A percentile compares a stretch with the other conserved stretches of the same genome.
These are phyloP conservation scores for Leptinotarsa undecemlineata DNA, from an alignment of 1,140 invertebrate species.

Conservation along the genomic window DNA sequence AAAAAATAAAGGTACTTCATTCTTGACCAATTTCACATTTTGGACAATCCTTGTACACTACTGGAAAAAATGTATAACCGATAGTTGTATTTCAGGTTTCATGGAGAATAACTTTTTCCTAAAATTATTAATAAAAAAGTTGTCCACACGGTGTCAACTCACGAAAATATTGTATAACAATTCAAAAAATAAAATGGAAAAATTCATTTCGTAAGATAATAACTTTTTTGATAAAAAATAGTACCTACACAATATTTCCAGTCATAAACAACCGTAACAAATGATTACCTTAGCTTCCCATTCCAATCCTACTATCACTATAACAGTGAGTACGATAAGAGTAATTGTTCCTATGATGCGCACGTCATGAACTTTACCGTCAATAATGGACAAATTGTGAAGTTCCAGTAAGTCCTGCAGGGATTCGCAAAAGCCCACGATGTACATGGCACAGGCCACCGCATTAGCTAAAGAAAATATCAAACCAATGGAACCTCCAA, in stretches of 20 bases:
- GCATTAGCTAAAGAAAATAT: conserved; percentile 93
- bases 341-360: conserved; percentile 76
- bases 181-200: too few species aligned
- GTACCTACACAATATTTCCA: background rate
- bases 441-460: conserved; percentile 96
- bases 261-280: background rate
- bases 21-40: too few species aligned
- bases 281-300: conserved; percentile 79
- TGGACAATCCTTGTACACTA: too few species aligned
- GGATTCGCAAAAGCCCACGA: conserved; percentile 96
- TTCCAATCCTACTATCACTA: conserved; percentile 88
- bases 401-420: conserved; percentile 68
- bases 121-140: too few species aligned
- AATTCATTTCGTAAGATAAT: background rate
- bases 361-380: conserved; percentile 65
- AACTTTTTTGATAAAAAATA: background rate
- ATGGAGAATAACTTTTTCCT: too few species aligned
- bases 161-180: too few species aligned
- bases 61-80: too few species aligned
- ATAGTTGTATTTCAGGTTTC: too few species aligned
- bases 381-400: conserved; percentile 62
- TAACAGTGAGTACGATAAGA: conserved; percentile 73
- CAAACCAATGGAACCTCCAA: conserved; percentile 87
- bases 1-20: too few species aligned
- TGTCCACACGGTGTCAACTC: too few species aligned